phyloP scores from a whole-genome alignment of 2,888 invertebrate genomes.

The Rhogogaster chlorosoma region DNA sequence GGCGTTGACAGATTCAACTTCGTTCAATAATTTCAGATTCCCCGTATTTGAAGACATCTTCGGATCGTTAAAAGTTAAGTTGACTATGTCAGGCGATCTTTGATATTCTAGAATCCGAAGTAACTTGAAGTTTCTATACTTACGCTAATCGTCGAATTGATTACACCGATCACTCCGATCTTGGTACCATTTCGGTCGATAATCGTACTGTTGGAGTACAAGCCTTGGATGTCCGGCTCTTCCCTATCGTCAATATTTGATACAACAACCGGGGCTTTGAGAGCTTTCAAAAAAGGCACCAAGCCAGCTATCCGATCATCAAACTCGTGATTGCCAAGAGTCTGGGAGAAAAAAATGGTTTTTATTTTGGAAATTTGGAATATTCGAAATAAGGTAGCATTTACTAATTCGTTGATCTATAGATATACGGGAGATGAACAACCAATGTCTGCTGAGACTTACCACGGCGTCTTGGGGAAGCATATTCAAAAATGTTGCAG shows the following conservation, averaged over 20 bases:
- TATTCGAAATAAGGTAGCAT: too few relatives aligned
- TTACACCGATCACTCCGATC: slow-evolving; percentile 90
- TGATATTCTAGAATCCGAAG: background rate
- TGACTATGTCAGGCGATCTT: background rate
- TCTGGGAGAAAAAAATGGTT: slow-evolving; percentile 78
- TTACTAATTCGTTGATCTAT: background rate
- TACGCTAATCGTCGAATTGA: slow-evolving; percentile 84
- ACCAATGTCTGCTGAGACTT: background rate
- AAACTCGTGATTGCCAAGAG: slow-evolving; percentile 93
- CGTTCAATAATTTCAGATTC: slow-evolving; percentile 85
- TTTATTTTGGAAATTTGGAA: background rate
- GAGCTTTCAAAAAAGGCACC: slow-evolving; percentile 84
- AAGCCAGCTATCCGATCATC: slow-evolving; percentile 87
- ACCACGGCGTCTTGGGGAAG: slow-evolving; percentile 89
- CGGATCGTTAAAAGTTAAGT: slow-evolving; percentile 30
- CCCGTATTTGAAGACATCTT: slow-evolving; percentile 85
- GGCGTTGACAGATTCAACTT: slow-evolving; percentile 83
- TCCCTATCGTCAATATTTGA: slow-evolving; percentile 86
- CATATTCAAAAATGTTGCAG: slow-evolving; percentile 87
- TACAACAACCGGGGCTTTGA: slow-evolving; percentile 85
- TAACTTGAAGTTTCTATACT: slow-evolving; percentile 62
- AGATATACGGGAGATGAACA: background rate
- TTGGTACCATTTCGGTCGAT: slow-evolving; percentile 82
- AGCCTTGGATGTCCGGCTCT: slow-evolving; percentile 84
- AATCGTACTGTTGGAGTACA: slow-evolving; percentile 83